Percentiles rank a stretch among this genome's conserved stretches.
Evolutionary conservation across 35 echinoderm and acorn worm genomes (phyloP).

Genomic region (Heliocidaris tuberculata): DNA sequence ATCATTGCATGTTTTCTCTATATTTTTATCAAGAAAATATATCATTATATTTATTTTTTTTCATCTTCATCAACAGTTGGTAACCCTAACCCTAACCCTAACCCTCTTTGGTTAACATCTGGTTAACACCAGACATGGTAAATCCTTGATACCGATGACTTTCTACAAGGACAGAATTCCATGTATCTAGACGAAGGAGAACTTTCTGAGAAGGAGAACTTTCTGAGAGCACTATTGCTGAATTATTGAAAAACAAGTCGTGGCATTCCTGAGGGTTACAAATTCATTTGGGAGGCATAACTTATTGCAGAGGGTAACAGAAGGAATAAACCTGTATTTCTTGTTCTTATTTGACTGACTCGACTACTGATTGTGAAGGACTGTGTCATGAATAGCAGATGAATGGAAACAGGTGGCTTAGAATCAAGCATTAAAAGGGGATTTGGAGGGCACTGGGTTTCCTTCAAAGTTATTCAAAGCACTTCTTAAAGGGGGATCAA

Average conservation of each 20-base stretch:
- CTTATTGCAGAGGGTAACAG: not conserved
- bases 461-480: not conserved
- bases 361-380: not conserved
- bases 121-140: too few species aligned
- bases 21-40: too few species aligned
- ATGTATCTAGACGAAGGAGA: too few species aligned
- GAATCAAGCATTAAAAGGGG: not conserved
- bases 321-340: not conserved
- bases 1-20: too few species aligned
- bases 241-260: not conserved
- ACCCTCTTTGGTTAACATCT: too few species aligned
- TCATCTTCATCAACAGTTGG: too few species aligned
- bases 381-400: not conserved
- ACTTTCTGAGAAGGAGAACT: too few species aligned
- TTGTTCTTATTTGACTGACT: not conserved
- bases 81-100: too few species aligned
- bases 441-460: constrained; percentile 15
- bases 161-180: too few species aligned
- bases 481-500: not conserved
- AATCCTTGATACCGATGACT: too few species aligned
- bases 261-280: not conserved
- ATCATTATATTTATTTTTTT: too few species aligned
- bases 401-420: not conserved
- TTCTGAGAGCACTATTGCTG: too few species aligned
- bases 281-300: not conserved